phyloP scores from a whole-genome alignment of 2,113 vertebrate genomes.

The Rhombomys opimus region DNA sequence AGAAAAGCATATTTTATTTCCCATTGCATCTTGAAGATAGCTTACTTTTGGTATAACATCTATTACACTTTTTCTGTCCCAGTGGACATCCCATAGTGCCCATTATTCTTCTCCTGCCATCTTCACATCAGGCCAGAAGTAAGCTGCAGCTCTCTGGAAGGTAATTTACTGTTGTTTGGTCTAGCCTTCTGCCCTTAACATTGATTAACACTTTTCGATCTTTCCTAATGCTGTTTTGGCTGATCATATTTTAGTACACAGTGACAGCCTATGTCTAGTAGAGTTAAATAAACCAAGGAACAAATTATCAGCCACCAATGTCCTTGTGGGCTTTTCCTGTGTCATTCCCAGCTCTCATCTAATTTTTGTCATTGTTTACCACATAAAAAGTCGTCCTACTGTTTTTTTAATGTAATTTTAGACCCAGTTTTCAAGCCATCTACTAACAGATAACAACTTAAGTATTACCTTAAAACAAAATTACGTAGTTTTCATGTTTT shows the following conservation, averaged over 20 bases:
- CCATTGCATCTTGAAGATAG: neutral
- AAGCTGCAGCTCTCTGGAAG: slow-evolving; percentile 22
- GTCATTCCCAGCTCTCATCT: neutral
- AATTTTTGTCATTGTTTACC: neutral
- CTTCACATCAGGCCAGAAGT: slow-evolving; percentile 16
- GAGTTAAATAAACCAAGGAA: slow-evolving; percentile 30
- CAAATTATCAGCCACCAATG: neutral
- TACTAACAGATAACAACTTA: neutral
- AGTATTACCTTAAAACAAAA: slow-evolving; percentile 40
- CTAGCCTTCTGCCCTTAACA: slow-evolving; percentile 1
- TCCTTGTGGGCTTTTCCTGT: neutral
- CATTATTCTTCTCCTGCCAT: slow-evolving; percentile 52
- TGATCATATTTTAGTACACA: neutral
- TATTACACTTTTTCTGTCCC: neutral
- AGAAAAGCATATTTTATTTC: neutral
- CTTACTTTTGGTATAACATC: neutral
- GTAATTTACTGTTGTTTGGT: slow-evolving; percentile 55
- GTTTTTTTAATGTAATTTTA: neutral
- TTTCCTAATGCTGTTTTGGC: slow-evolving; percentile 20
- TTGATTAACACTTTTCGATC: slow-evolving; percentile 54
- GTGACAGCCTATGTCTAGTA: neutral
- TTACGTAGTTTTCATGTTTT: neutral
- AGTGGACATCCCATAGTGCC: neutral
- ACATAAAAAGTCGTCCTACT: neutral
- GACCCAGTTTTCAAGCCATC: neutral